Evolutionary conservation across 2,113 vertebrate genomes (phyloP).

Genomic region (Anolis carolinensis): DNA sequence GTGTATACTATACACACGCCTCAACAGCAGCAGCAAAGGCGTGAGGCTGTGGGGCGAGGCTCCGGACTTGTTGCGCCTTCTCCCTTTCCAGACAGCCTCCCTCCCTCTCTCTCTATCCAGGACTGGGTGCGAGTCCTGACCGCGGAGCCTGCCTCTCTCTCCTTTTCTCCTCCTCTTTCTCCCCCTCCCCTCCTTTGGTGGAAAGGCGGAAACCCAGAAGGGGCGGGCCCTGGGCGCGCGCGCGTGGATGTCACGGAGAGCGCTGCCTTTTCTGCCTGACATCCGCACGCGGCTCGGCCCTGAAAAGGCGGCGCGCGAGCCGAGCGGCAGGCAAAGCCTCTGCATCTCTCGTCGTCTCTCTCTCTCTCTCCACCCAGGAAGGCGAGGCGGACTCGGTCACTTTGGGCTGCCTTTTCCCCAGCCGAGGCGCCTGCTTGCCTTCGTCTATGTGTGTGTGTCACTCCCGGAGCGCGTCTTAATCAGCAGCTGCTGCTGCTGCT

Average conservation of each 20-base stretch:
- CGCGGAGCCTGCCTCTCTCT: too few relatives aligned
- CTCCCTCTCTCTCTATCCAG: neutral
- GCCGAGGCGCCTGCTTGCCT: too few relatives aligned
- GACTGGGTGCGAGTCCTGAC: too few relatives aligned
- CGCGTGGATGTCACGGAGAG: conserved; percentile 78
- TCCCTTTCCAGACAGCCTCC: neutral
- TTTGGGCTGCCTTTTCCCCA: conserved; percentile 6
- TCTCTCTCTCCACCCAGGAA: too few relatives aligned
- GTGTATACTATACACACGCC: too few relatives aligned
- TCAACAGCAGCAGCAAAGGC: neutral
- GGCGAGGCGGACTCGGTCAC: conserved; percentile 20
- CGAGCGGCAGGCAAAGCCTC: conserved; percentile 67
- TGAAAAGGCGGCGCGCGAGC: conserved; percentile 78
- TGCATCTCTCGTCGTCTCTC: too few relatives aligned
- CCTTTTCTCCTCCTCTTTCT: too few relatives aligned
- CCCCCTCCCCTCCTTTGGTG: neutral
- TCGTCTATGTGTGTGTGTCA: too few relatives aligned
- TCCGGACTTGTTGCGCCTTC: too few relatives aligned
- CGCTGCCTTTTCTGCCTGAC: conserved; percentile 77
- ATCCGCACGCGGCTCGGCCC: conserved; percentile 78
- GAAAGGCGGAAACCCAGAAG: conserved; percentile 69
- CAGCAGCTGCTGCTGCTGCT: too few relatives aligned
- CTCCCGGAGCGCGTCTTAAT: conserved; percentile 3
- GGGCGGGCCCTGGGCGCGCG: conserved; percentile 86
- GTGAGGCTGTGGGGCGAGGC: neutral